phyloP scores from a whole-genome alignment of 1,140 invertebrate species.

The Rhopalosiphum maidis region DNA sequence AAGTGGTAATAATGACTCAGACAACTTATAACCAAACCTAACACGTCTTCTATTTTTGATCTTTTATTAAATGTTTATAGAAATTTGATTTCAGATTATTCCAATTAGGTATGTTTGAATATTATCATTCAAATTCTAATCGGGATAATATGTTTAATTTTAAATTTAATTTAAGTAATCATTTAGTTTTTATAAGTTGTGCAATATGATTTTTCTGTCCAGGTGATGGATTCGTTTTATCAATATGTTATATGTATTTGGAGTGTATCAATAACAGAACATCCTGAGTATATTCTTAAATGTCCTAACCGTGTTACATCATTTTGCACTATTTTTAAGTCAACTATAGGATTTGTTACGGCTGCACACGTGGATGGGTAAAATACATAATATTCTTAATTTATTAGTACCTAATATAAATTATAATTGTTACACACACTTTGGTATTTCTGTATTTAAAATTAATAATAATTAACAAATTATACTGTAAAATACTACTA shows the following conservation, averaged over 20 bases:
- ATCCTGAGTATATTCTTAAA: neutral
- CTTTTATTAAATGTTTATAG: too few species aligned
- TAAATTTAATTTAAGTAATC: too few species aligned
- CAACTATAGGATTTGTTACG: neutral
- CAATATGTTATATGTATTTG: slow-evolving; percentile 31
- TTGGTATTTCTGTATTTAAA: too few species aligned
- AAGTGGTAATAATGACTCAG: too few species aligned
- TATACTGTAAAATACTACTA: neutral
- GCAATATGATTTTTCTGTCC: neutral
- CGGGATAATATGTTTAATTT: too few species aligned
- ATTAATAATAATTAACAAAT: too few species aligned
- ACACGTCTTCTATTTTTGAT: too few species aligned
- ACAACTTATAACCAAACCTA: too few species aligned
- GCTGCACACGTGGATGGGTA: slow-evolving; percentile 35
- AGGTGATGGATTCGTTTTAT: neutral
- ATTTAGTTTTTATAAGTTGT: neutral
- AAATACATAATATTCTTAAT: neutral
- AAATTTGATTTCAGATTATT: too few species aligned
- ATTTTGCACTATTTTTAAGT: neutral
- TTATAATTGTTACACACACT: too few species aligned
- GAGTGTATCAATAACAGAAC: neutral
- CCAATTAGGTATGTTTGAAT: too few species aligned
- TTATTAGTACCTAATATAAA: neutral
- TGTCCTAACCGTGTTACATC: slow-evolving; percentile 22
- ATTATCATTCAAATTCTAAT: too few species aligned